Percentiles rank a stretch among this genome's conserved stretches.
These are phyloP conservation scores for Choristoneura rosaceana DNA, from an alignment of 2,888 invertebrate genomes.

Conservation along the genomic window DNA sequence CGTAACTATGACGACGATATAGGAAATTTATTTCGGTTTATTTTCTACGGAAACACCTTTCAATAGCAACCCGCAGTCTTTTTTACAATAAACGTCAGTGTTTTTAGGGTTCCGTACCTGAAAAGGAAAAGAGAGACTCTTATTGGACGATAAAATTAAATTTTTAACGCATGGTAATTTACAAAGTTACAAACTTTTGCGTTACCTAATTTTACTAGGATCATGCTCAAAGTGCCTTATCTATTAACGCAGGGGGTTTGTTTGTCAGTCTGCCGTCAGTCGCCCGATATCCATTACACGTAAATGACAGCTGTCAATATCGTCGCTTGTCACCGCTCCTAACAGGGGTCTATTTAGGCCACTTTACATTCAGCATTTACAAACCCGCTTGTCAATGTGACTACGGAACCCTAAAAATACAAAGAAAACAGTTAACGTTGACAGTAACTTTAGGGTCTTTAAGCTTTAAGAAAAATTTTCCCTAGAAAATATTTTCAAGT, in stretches of 20 bases:
- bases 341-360: not conserved
- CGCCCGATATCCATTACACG: constrained; percentile 2
- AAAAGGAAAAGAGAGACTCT: too few relatives aligned
- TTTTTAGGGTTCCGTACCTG: not conserved
- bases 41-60: not conserved
- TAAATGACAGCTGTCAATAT: constrained; percentile 9
- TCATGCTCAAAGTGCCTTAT: not conserved
- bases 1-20: constrained; percentile 7
- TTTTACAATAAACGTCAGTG: not conserved
- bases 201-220: too few relatives aligned
- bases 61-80: not conserved
- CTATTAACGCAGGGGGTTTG: too few relatives aligned
- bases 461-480: not conserved
- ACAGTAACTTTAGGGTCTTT: not conserved
- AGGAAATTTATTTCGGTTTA: not conserved
- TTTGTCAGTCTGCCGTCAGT: not conserved
- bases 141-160: too few relatives aligned
- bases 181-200: too few relatives aligned
- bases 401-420: too few relatives aligned
- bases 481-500: not conserved
- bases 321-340: constrained; percentile 1
- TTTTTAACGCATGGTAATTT: too few relatives aligned
- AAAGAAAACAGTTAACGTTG: too few relatives aligned
- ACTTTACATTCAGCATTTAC: not conserved
- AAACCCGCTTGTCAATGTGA: not conserved